Conservation (phyloP, 2,113 vertebrate genomes). For the Haliaeetus leucogaster region DNA sequence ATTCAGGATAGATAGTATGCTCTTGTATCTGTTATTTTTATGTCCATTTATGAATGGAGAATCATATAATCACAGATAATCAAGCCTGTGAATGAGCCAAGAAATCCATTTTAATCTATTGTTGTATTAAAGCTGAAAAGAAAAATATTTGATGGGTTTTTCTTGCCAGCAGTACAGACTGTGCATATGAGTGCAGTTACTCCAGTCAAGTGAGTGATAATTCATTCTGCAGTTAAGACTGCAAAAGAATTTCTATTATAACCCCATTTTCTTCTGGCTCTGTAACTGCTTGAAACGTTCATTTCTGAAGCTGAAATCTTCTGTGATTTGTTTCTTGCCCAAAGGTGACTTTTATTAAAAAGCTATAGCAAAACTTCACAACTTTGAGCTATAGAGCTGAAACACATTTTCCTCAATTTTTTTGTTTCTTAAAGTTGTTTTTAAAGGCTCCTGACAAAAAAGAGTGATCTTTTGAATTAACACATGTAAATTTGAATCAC, state of each 20-base stretch:
- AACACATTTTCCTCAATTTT: not conserved
- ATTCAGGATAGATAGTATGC: not conserved
- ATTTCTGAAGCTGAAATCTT: not conserved
- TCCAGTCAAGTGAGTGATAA: not conserved
- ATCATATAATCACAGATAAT: not conserved
- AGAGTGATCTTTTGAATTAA: not conserved
- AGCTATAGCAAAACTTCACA: not conserved
- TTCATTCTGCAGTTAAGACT: not conserved
- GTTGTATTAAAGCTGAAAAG: not conserved
- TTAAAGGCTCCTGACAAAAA: not conserved
- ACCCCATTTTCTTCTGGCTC: not conserved
- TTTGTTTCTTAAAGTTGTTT: not conserved
- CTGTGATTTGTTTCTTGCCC: not conserved
- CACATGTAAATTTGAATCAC: not conserved
- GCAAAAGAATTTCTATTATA: not conserved
- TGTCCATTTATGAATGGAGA: not conserved
- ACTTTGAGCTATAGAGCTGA: not conserved
- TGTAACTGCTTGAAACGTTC: not conserved
- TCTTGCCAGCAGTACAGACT: not conserved
- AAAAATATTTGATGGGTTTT: not conserved
- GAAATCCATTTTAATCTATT: constrained; percentile 12
- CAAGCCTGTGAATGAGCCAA: not conserved
- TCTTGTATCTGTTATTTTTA: not conserved
- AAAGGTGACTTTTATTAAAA: not conserved
- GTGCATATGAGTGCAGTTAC: not conserved